phyloP scores from a whole-genome alignment of 2,113 vertebrate genomes.

The Tretioscincus oriximinensis region DNA sequence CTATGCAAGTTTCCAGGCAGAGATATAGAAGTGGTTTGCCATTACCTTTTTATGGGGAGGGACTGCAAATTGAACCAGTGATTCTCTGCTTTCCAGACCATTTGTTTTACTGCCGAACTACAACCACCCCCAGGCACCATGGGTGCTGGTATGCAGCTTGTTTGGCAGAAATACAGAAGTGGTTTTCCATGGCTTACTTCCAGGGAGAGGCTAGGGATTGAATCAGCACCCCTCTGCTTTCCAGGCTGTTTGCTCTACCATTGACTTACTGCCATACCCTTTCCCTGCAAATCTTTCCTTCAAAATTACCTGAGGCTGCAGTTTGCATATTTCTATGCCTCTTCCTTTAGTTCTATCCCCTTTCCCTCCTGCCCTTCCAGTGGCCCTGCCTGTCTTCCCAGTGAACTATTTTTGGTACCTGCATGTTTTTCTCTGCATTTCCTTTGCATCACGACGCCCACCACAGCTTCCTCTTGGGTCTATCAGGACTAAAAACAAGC shows the following conservation, averaged over 20 bases:
- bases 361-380: background rate
- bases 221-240: too few relatives aligned
- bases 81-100: too few relatives aligned
- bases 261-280: background rate
- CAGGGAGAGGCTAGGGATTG: too few relatives aligned
- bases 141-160: too few relatives aligned
- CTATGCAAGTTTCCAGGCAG: background rate
- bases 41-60: too few relatives aligned
- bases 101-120: too few relatives aligned
- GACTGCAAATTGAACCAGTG: too few relatives aligned
- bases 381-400: background rate
- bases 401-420: slow-evolving; percentile 46
- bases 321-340: background rate
- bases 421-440: background rate
- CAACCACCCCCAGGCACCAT: too few relatives aligned
- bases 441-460: slow-evolving; percentile 24
- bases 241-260: too few relatives aligned
- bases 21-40: too few relatives aligned
- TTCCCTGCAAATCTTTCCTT: background rate
- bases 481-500: background rate
- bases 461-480: slow-evolving; percentile 5
- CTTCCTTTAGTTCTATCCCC: slow-evolving; percentile 1
- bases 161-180: too few relatives aligned
- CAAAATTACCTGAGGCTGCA: background rate
- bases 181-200: too few relatives aligned